Conservation (phyloP, 2,888 invertebrate species). For the Ophion costatus region DNA sequence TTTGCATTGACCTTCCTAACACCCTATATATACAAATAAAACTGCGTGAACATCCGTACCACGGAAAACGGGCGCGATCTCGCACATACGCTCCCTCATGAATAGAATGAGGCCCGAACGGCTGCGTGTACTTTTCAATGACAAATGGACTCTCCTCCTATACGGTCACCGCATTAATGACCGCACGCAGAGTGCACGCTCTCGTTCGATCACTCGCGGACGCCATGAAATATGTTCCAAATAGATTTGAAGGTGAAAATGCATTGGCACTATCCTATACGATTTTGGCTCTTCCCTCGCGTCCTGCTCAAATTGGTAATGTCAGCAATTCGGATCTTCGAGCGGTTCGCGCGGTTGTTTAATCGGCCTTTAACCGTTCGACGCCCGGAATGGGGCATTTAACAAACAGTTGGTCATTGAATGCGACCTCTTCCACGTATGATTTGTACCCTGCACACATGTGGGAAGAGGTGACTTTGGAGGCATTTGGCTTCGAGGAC, state of each 20-base stretch:
- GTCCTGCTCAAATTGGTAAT: slow-evolving; percentile 57
- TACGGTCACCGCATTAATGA: slow-evolving; percentile 59
- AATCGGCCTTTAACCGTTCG: slow-evolving; percentile 60
- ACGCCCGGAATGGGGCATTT: slow-evolving; percentile 62
- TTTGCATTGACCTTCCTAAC: too few species aligned
- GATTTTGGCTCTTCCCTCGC: background rate
- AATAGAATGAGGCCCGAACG: slow-evolving; percentile 51
- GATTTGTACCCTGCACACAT: slow-evolving; percentile 10
- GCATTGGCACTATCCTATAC: slow-evolving; percentile 51
- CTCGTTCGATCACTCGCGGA: slow-evolving; percentile 50
- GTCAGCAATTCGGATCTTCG: slow-evolving; percentile 50
- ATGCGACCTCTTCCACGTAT: slow-evolving; percentile 55
- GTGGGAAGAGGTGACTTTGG: background rate
- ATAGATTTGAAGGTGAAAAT: slow-evolving; percentile 65
- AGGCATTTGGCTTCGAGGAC: background rate
- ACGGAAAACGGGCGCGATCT: slow-evolving; percentile 18
- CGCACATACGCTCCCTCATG: background rate
- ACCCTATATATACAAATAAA: too few species aligned
- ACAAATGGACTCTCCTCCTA: slow-evolving; percentile 53
- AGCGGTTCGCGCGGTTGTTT: slow-evolving; percentile 23
- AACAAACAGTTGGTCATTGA: slow-evolving; percentile 69
- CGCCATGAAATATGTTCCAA: slow-evolving; percentile 65
- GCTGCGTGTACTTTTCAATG: slow-evolving; percentile 36
- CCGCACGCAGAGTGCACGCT: slow-evolving; percentile 37
- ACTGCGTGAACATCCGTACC: background rate